phyloP scores from a whole-genome alignment of 2,113 vertebrate species.

The Corynorhinus townsendii region DNA sequence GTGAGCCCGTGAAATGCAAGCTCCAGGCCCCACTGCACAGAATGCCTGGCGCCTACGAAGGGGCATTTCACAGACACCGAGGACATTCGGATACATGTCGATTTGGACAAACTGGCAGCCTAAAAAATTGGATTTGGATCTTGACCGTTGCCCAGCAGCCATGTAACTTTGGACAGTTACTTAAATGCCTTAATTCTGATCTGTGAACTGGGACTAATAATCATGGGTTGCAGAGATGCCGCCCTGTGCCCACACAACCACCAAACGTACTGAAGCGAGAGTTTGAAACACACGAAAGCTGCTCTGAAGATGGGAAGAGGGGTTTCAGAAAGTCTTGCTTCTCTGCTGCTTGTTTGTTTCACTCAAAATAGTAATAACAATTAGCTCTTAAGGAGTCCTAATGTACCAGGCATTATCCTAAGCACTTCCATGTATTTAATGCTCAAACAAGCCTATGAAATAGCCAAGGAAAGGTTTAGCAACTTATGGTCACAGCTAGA shows the following conservation, averaged over 20 bases:
- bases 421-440: not conserved
- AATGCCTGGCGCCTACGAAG: not conserved
- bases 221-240: not conserved
- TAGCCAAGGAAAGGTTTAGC: not conserved
- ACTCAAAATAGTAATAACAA: not conserved
- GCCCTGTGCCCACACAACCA: not conserved
- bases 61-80: too few relatives aligned
- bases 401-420: not conserved
- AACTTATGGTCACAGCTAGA: not conserved
- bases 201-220: not conserved
- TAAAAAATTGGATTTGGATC: not conserved
- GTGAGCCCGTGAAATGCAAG: not conserved
- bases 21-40: not conserved
- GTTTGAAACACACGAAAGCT: not conserved
- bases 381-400: not conserved
- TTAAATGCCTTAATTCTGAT: not conserved
- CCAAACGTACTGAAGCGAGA: not conserved
- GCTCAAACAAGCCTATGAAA: not conserved
- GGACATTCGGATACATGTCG: not conserved
- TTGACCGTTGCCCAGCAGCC: not conserved
- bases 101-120: not conserved
- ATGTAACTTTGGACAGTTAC: not conserved
- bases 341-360: not conserved
- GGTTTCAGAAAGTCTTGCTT: not conserved
- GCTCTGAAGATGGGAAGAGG: not conserved